Base-by-base conservation (phyloP, 1,140 invertebrate species). In the Sycophaga agraensis region DNA sequence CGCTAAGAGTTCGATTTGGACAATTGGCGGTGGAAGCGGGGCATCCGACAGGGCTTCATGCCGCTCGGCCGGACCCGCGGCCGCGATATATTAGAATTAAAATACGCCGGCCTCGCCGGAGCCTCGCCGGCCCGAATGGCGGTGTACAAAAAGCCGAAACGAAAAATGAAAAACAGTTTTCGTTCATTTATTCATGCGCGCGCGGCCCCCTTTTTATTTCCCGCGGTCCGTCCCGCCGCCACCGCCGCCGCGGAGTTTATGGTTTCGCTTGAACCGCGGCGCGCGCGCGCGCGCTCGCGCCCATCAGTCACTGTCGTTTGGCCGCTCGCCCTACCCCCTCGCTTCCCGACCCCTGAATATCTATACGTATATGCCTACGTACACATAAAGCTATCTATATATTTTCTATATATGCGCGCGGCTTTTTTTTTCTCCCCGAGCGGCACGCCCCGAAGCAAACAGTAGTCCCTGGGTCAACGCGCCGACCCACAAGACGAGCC, bases 241-340 rank as follows among this genome's bases (percentile, higher is more conserved):
- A 31, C 5, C 28, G 28, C 28, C 28, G 11, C 12, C 12, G 22
- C 39, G 34, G 11, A 57, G 61, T 57, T 57, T 63, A 56, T 53
- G 46, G 54, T 53, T 57, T 57, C 19, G 61, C 43, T 35, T 17
- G 46, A 40, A 61, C 50, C 45, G 17, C 59, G 39, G 2, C 28
- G n/a, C n/a, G n/a, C n/a, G n/a, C n/a, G n/a, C n/a, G n/a, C n/a
- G n/a, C n/a, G n/a, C n/a, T n/a, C n/a, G n/a, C n/a, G 37, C 28
- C 39, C 40, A 63, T 63, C 54, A 57, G 53, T 63, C 61, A 63
- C 54, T 63, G 61, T 63, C 61, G 46, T 50, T 59, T 59, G 46
- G 46, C 22, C 1, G 22, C 26, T 16, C 34, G 24, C 21, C 26
- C 16, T 31, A 11, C 16, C 9, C n/a, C 19, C 28, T n/a, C 4